Evolutionary conservation across 1,140 invertebrate species (phyloP), one percentile per base, ranked within the genome.

Genomic region (Drosophila hydei): DNA sequence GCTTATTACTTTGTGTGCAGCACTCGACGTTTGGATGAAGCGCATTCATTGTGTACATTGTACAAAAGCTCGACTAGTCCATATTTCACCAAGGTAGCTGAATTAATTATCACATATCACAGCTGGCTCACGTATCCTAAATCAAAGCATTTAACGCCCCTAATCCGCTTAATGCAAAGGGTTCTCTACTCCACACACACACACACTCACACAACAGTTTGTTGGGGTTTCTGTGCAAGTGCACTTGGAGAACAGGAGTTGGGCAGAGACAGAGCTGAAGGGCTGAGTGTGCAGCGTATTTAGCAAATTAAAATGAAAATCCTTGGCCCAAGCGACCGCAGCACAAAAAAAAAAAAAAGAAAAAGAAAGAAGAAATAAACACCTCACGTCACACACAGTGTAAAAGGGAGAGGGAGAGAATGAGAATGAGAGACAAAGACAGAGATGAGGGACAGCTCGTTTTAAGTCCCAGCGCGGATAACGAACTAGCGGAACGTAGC

Each of bases 51-150:
- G 25, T 30, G 36, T 25, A 48, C 42, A 45, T n/a, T 23, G 8
- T 45, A 33, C 30, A 33, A 40, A 16, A 21, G 27, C n/a, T 55
- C 21, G 16, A 16, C 30, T n/a, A 14, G 21, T 23, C 14, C 1
- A 23, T 14, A 7, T 18, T 38, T 16, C 51, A 55, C 45, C 74
- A 75, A 12, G 79, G 71, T 71, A 61, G 63, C 51, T 65, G 73
- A 87, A 88, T 85, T 85, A 85, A 85, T 85, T 85, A 87, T 85
- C 62, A 67, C 81, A 80, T 87, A 87, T 87, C 77, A 63, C 74
- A 71, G 62, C 71, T 72, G 64, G 65, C 65, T 50, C 81, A 85
- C 81, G 81, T 88, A 77, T 77, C 81, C 83, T 85, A 85, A 85
- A 85, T 85, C 81, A 85, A 85, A 85, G 81, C 77, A 80, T 87